Percentiles rank a stretch among this genome's conserved stretches.
Evolutionary conservation across 1,140 invertebrate species (phyloP).

Genomic region (Gonioctena quinquepunctata): DNA sequence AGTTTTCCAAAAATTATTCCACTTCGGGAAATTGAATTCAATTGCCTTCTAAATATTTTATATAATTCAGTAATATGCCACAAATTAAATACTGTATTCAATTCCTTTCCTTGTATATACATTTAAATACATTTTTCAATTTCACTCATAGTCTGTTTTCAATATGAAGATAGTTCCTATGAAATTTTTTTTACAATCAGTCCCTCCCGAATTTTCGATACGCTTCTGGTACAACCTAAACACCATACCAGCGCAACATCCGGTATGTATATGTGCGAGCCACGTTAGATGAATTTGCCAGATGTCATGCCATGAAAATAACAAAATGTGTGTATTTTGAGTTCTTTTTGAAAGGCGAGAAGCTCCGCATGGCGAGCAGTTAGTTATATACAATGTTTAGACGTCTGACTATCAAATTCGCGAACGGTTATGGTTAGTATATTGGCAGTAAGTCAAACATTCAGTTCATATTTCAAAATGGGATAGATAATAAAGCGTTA

Average conservation of each 20-base stretch:
- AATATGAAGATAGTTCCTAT: too few relatives aligned
- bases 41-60: too few relatives aligned
- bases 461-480: background rate
- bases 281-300: background rate
- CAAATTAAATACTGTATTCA: too few relatives aligned
- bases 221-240: too few relatives aligned
- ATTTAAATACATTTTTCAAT: too few relatives aligned
- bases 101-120: too few relatives aligned
- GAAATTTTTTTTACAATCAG: too few relatives aligned
- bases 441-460: background rate
- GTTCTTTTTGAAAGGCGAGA: background rate
- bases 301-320: background rate
- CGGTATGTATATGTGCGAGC: background rate
- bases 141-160: too few relatives aligned
- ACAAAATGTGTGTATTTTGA: background rate
- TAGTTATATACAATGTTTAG: background rate
- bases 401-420: background rate
- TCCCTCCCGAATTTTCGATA: too few relatives aligned
- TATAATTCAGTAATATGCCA: too few relatives aligned
- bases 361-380: background rate
- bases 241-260: background rate
- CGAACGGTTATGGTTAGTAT: background rate
- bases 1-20: too few relatives aligned
- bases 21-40: too few relatives aligned
- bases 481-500: background rate